phyloP scores from a whole-genome alignment of 2,797 vertebrate species.

The Chloroceryle amazona region DNA sequence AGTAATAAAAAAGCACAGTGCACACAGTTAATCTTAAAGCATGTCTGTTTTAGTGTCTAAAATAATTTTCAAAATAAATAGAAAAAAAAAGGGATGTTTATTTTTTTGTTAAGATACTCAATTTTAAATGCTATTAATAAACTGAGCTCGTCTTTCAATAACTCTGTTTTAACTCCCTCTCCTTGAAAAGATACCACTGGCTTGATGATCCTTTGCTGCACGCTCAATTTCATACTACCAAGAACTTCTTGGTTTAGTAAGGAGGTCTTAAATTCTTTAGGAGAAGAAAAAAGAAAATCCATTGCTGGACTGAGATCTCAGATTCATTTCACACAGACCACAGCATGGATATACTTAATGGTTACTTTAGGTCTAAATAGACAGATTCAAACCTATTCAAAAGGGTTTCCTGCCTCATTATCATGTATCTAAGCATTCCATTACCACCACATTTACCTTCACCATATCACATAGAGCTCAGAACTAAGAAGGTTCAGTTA shows the following conservation, averaged over 20 bases:
- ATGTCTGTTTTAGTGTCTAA: background rate
- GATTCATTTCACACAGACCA: background rate
- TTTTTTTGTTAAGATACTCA: background rate
- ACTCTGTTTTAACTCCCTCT: background rate
- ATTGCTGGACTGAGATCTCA: background rate
- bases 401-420: constrained; percentile 3
- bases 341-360: background rate
- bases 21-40: background rate
- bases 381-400: background rate
- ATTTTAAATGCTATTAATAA: background rate
- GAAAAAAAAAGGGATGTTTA: background rate
- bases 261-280: background rate
- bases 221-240: background rate
- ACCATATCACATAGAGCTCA: background rate
- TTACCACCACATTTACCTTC: background rate
- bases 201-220: background rate
- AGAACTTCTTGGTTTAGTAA: background rate
- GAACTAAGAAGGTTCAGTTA: constrained; percentile 27
- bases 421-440: constrained; percentile 23
- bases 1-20: background rate
- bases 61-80: background rate
- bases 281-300: background rate
- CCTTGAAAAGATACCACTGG: background rate
- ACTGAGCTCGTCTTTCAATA: background rate
- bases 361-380: background rate